Evolutionary conservation across 2,113 vertebrate species (phyloP), one percentile per base, ranked within the genome.

Genomic region (Hippopotamus amphibius): DNA sequence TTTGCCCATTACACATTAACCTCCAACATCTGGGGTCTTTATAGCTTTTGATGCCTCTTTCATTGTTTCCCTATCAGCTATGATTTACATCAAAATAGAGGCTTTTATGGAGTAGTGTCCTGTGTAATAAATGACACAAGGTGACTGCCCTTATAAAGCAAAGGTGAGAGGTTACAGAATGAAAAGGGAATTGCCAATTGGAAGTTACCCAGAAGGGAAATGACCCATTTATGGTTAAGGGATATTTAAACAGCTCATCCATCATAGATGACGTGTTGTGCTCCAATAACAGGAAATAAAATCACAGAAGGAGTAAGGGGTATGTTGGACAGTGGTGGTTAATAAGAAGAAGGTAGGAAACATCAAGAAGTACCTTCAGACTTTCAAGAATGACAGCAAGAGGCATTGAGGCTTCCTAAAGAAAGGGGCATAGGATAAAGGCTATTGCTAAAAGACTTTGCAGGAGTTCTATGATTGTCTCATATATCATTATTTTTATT

Each of bases 241-340:
- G 16, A 71, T 24, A 63, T 65, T 95, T 59, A 83, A 87, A 92
- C 11, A 84, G 63, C 37, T 97, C 85, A 68, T 33, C 63, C 46
- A 26, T 77, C 48, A 46, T 22, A 72, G 17, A 37, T 74, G 17
- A 91, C 80, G 37, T 92, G 30, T 57, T 72, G 1, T 72, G 82
- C 82, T 68, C 30, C 55, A 76, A 50, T 69, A 90, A 72, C 4
- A 95, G 30, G 28, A 61, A 82, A 61, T 81, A 93, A 93, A 66
- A 41, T 96, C 72, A 93, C 41, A 90, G 68, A 87, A 90, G 48
- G 68, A 95, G 53, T 72, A 89, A 71, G 72, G n/a, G 33, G 19
- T 92, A 21, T 88, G n/a, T 87, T 89, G 8, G 17, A 33, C 9
- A 43, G 37, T 30, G 26, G 1, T 37, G 4, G 26, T 86, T 87